Conservation (phyloP, 2,113 vertebrate genomes). For the Accipiter virgatus region DNA sequence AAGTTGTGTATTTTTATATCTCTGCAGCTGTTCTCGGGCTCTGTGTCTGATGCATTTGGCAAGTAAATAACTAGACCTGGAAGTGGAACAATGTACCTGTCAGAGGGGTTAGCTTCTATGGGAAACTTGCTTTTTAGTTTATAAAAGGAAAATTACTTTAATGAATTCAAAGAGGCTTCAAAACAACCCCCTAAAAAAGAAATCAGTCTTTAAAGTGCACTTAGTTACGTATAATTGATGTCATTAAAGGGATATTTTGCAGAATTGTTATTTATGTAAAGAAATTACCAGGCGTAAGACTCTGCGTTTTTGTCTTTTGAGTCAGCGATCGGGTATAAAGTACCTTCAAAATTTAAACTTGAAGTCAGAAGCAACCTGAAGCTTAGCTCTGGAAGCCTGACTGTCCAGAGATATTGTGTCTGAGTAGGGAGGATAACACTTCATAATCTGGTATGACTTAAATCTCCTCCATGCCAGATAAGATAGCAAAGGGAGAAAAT, state of each 20-base stretch:
- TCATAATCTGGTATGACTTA: conserved; percentile 17
- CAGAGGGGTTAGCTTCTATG: background rate
- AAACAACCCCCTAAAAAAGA: conserved; percentile 41
- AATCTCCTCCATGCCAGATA: conserved; percentile 26
- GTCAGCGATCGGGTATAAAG: background rate
- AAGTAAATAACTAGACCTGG: conserved; percentile 41
- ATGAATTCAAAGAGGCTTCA: conserved; percentile 48
- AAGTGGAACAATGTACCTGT: conserved; percentile 44
- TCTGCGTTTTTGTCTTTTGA: background rate
- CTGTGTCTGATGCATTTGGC: background rate
- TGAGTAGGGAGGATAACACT: conserved; percentile 18
- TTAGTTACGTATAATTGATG: conserved; percentile 44
- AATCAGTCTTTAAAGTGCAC: conserved; percentile 33
- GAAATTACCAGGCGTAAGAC: conserved; percentile 2
- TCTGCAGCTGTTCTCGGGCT: background rate
- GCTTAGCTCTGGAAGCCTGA: conserved; percentile 1
- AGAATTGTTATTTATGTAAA: conserved; percentile 44
- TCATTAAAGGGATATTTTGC: conserved; percentile 44
- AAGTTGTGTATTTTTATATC: background rate
- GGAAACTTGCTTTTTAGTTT: conserved; percentile 9
- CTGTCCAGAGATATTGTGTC: background rate
- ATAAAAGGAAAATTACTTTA: conserved; percentile 33
- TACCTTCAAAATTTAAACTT: background rate
- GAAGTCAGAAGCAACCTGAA: background rate
- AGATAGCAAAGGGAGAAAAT: background rate